phyloP scores from a whole-genome alignment of 2,113 vertebrate species.

The Protobothrops mucrosquamatus region DNA sequence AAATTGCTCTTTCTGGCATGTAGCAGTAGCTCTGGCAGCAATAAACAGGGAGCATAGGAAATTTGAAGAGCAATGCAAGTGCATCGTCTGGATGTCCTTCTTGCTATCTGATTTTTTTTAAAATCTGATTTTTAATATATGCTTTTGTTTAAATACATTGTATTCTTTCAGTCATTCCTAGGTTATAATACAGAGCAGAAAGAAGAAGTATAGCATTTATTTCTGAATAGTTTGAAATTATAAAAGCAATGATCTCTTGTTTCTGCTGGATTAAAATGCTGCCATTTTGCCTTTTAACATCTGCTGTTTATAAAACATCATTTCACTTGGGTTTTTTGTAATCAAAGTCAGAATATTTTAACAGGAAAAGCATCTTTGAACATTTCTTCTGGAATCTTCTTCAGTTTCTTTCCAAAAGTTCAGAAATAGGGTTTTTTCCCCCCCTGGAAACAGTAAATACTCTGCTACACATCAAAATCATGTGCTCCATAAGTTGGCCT shows the following conservation, averaged over 20 bases:
- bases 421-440: conserved; percentile 21
- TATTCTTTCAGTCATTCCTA: not conserved
- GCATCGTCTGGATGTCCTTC: not conserved
- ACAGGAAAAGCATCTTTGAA: conserved; percentile 51
- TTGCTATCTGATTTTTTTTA: not conserved
- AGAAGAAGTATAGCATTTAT: not conserved
- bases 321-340: conserved; percentile 36
- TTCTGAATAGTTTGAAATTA: conserved; percentile 20
- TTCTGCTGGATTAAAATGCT: conserved; percentile 45
- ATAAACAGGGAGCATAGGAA: not conserved
- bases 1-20: not conserved
- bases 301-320: conserved; percentile 54
- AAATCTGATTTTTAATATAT: not conserved
- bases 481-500: conserved; percentile 22
- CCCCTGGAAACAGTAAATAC: conserved; percentile 46
- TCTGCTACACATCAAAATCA: conserved; percentile 37
- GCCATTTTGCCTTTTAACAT: conserved; percentile 47
- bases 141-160: not conserved
- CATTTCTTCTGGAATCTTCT: conserved; percentile 52
- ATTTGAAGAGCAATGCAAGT: not conserved
- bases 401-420: conserved; percentile 44
- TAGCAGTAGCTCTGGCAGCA: not conserved
- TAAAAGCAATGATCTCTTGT: conserved; percentile 30
- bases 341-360: conserved; percentile 53
- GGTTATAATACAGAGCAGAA: not conserved